A percentile compares a stretch with the other conserved stretches of the same genome.
These are phyloP conservation scores for Diplodus puntazzo DNA, from an alignment of 2,797 vertebrate species.

Conservation along the genomic window DNA sequence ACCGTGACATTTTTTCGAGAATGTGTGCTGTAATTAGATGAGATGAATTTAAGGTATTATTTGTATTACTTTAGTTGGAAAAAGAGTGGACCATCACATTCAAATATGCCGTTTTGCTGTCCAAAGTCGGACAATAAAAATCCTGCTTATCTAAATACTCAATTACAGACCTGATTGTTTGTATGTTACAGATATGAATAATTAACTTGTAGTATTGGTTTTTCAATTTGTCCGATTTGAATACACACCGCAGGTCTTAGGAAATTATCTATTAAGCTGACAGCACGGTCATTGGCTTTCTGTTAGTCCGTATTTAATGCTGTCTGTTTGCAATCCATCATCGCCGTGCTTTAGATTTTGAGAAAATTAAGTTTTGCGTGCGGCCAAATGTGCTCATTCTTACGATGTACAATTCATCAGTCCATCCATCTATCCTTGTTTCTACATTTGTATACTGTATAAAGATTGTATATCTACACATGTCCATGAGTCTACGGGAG, in stretches of 20 bases:
- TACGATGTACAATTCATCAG: background rate
- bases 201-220: background rate
- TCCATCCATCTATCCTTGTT: background rate
- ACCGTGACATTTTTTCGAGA: background rate
- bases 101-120: background rate
- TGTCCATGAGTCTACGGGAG: background rate
- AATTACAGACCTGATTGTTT: background rate
- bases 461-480: background rate
- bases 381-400: background rate
- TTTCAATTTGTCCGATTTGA: background rate
- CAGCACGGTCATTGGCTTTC: background rate
- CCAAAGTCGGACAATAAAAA: conserved; percentile 1
- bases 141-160: background rate
- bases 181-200: conserved; percentile 17
- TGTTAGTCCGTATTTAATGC: background rate
- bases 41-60: background rate
- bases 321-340: background rate
- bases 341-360: background rate
- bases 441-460: background rate
- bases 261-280: conserved; percentile 1
- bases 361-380: background rate
- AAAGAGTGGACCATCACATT: background rate
- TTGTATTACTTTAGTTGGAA: conserved; percentile 11
- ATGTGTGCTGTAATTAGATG: conserved; percentile 3
- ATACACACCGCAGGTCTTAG: background rate